A percentile compares a stretch with the other conserved stretches of the same genome.
Conservation (phyloP, 2,797 vertebrate genomes). For the Channa striata region DNA sequence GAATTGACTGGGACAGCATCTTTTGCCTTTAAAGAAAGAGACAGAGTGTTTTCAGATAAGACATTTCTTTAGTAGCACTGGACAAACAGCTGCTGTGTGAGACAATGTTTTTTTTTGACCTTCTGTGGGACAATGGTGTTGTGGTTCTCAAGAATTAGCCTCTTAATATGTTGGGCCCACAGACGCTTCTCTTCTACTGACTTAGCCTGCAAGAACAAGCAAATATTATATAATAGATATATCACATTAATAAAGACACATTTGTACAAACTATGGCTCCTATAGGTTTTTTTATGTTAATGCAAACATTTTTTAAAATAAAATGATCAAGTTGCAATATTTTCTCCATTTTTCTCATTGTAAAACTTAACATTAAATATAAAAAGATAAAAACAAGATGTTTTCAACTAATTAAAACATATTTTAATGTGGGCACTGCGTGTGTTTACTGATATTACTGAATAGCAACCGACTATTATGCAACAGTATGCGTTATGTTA, state of each 20-base stretch:
- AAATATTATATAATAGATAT: conserved; percentile 5
- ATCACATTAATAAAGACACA: conserved; percentile 1
- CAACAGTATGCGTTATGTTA: not conserved
- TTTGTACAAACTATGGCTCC: not conserved
- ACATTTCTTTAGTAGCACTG: not conserved
- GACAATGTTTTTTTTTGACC: conserved; percentile 75
- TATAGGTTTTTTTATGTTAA: not conserved
- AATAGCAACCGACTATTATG: conserved; percentile 3
- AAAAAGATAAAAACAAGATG: not conserved
- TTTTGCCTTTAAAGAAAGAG: conserved; percentile 85
- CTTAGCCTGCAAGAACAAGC: conserved; percentile 85
- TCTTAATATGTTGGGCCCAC: conserved; percentile 97
- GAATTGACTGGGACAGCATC: conserved; percentile 93
- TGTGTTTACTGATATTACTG: not conserved
- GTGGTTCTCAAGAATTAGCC: conserved; percentile 97
- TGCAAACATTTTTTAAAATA: not conserved
- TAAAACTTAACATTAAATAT: not conserved
- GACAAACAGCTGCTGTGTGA: not conserved
- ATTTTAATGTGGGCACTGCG: not conserved
- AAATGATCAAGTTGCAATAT: not conserved
- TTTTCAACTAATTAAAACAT: not conserved
- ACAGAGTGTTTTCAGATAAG: not conserved
- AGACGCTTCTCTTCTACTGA: conserved; percentile 92
- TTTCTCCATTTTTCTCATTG: not conserved
- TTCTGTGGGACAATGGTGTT: conserved; percentile 92